Conservation (phyloP, 2,113 vertebrate genomes). For the Oryzias celebensis region DNA sequence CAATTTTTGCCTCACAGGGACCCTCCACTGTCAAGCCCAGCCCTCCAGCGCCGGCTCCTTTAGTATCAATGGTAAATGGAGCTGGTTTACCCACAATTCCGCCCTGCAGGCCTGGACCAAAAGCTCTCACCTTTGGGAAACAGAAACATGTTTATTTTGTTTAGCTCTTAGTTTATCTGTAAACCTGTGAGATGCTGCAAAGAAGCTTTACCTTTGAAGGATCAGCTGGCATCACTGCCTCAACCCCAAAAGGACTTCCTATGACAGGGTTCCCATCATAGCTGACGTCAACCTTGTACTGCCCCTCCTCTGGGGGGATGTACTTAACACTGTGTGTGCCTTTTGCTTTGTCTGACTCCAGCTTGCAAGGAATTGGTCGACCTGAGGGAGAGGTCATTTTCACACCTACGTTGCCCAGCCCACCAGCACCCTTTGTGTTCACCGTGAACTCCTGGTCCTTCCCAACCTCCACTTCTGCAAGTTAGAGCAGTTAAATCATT, state of each 20-base stretch:
- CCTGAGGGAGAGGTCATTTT: conserved; percentile 89
- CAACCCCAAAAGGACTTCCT: conserved; percentile 90
- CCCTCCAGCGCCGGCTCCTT: conserved; percentile 86
- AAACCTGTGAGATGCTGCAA: conserved; percentile 11
- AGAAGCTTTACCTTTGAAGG: conserved; percentile 85
- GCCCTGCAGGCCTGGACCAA: conserved; percentile 86
- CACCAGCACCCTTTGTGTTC: conserved; percentile 86
- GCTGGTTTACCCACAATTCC: conserved; percentile 87
- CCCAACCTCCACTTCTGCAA: conserved; percentile 88
- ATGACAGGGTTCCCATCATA: conserved; percentile 91
- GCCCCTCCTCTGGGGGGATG: conserved; percentile 89
- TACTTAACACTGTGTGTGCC: conserved; percentile 84
- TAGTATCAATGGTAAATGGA: conserved; percentile 90
- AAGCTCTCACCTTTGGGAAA: conserved; percentile 83
- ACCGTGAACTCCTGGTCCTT: conserved; percentile 88
- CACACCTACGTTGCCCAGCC: conserved; percentile 87
- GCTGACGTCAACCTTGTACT: conserved; percentile 90
- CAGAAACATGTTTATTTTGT: not conserved
- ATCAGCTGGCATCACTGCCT: conserved; percentile 89
- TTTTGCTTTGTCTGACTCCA: conserved; percentile 83
- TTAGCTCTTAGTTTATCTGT: not conserved
- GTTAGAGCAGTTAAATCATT: conserved; percentile 5
- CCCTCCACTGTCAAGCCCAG: conserved; percentile 90
- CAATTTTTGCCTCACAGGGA: conserved; percentile 90
- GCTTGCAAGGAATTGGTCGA: conserved; percentile 88